A percentile compares a stretch with the other conserved stretches of the same genome.
Evolutionary conservation across 1,140 invertebrate species (phyloP).

Genomic region (Sitobion miscanthi): DNA sequence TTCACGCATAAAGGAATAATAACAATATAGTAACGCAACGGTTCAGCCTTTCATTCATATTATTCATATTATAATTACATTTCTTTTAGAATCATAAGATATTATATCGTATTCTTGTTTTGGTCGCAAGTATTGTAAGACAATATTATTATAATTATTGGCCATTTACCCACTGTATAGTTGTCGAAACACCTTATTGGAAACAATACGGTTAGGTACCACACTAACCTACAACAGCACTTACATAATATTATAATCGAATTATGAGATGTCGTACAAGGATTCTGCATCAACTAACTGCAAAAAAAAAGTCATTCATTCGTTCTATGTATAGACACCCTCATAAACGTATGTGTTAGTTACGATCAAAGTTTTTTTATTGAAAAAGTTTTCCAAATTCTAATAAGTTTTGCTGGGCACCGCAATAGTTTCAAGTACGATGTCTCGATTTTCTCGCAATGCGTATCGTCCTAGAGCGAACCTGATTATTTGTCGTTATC

Average conservation of each 20-base stretch:
- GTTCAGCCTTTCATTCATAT: not conserved
- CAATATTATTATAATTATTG: too few species aligned
- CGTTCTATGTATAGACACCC: not conserved
- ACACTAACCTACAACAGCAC: not conserved
- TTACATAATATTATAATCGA: not conserved
- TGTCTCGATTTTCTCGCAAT: not conserved
- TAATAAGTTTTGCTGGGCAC: not conserved
- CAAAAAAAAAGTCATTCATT: conserved; percentile 10
- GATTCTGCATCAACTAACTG: not conserved
- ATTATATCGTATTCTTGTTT: not conserved
- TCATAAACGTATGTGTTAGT: not conserved
- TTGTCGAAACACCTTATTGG: not conserved
- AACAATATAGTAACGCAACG: not conserved
- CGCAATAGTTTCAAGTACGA: not conserved
- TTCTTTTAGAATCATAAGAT: not conserved
- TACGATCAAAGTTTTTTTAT: conserved; percentile 26
- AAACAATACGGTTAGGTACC: not conserved
- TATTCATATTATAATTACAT: not conserved
- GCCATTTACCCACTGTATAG: not conserved
- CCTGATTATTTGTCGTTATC: too few species aligned
- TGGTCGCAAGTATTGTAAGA: not conserved
- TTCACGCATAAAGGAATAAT: not conserved
- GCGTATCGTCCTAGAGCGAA: too few species aligned
- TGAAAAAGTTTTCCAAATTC: conserved; percentile 36
- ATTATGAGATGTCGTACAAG: not conserved